Base-by-base conservation (phyloP, 2,797 vertebrate genomes). In the Typhlichthys subterraneus region DNA sequence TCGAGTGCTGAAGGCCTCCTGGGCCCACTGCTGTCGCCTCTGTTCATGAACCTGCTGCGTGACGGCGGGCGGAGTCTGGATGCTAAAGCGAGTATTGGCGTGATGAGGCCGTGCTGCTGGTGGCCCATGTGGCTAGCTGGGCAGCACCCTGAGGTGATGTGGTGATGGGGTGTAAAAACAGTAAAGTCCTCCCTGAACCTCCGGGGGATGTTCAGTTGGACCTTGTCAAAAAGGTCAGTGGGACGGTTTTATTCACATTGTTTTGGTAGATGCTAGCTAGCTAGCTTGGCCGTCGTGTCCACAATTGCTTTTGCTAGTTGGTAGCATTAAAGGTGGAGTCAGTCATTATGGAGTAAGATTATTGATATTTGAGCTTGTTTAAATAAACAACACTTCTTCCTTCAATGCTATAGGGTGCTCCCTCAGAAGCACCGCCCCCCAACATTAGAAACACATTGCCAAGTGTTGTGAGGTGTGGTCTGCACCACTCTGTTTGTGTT, bases 141-240 rank as follows among this genome's bases (percentile, higher is more conserved):
- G 86, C 89, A 88, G 90, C 56, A 85, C 91, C 85, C 90, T 82
- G 74, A 84, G 85, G 79, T 92, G 95, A 95, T 93, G 94, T 95
- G 94, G 94, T 95, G 94, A 99, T 99, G 98, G 98, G 98, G 93
- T 99, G 98, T 92, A 94, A 96, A 94, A 98, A 94, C 87, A 99
- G 96, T 88, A 98, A 99, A 91, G 96, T 99, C 85, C 96, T 99
- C 92, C 97, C 97, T 12, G 97, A 99, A 93, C 95, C 96, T 77
- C 95, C 97, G 85, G 93, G 92, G 85, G 95, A 99, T 65, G 93
- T 98, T 75, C 94, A 95, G 72, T 87, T 97, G 79, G 96, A 98
- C 90, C 91, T 97, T 66, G 97, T 99, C 61, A 99, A 99, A 90
- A 99, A 97, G 85, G 95, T 97, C 0, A 83, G 87, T 83, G 33